Evolutionary conservation across 2,888 invertebrate genomes (phyloP).

Genomic region (Lacanobia oleracea): DNA sequence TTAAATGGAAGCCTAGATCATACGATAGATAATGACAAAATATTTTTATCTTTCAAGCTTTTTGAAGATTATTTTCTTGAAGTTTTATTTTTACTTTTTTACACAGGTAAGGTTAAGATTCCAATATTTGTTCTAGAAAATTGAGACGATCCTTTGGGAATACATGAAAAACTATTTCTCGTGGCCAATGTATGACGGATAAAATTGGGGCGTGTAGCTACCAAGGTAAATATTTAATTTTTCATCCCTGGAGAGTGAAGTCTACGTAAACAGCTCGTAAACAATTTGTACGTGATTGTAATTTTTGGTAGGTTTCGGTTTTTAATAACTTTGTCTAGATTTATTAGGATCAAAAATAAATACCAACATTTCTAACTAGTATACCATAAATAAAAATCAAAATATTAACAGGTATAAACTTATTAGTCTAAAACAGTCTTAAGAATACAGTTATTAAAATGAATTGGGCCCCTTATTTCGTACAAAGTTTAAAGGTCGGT

Average conservation of each 20-base stretch:
- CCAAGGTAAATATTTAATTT: conserved; percentile 54
- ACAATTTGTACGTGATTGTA: conserved; percentile 28
- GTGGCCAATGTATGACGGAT: conserved; percentile 21
- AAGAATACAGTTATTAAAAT: too few species aligned
- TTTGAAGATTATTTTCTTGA: too few species aligned
- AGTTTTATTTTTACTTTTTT: neutral
- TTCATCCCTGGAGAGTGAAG: conserved; percentile 39
- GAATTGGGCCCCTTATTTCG: too few species aligned
- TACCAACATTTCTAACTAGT: too few species aligned
- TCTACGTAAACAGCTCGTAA: conserved; percentile 27
- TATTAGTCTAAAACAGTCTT: too few species aligned
- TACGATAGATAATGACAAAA: neutral
- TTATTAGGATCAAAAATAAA: neutral
- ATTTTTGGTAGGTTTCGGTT: conserved; percentile 7
- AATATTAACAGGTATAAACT: too few species aligned
- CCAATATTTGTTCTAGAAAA: conserved; percentile 47
- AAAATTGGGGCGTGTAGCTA: conserved; percentile 12
- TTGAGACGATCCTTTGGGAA: conserved; percentile 26
- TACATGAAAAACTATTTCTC: conserved; percentile 36
- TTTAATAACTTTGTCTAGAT: neutral
- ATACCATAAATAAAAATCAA: too few species aligned
- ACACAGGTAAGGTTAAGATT: neutral
- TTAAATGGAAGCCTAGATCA: neutral
- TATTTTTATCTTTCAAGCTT: neutral
- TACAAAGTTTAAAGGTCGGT: too few species aligned